These are phyloP conservation scores for Campoplex nolae DNA, from an alignment of 2,888 invertebrate species.

Conservation along the genomic window DNA sequence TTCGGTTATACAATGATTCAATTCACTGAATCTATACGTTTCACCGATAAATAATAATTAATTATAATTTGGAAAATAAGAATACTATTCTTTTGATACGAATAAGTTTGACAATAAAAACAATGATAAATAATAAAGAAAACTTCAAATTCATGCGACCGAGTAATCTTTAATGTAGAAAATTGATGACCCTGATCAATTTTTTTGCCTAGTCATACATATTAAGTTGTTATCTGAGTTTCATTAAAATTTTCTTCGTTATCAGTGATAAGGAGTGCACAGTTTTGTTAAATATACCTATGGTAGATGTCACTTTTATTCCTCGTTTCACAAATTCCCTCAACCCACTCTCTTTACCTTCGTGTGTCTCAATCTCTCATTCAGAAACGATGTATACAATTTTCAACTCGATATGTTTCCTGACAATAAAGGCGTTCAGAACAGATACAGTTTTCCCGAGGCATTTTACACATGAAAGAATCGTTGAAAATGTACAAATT, in stretches of 20 bases:
- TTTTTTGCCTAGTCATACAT: no score
- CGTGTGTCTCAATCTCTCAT: not conserved
- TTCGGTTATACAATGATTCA: conserved; percentile 72
- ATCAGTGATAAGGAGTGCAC: not conserved
- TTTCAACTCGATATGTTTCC: not conserved
- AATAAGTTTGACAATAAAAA: conserved; percentile 50
- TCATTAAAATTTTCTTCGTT: not conserved
- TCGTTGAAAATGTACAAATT: not conserved
- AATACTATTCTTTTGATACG: conserved; percentile 34
- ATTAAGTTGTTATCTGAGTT: no score
- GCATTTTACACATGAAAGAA: no score
- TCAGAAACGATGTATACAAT: not conserved
- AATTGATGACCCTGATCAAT: no score
- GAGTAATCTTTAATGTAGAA: not conserved
- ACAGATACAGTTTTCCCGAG: not conserved
- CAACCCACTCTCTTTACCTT: no score
- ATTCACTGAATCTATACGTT: not conserved
- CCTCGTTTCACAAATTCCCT: no score
- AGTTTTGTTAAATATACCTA: no score
- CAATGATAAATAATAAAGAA: not conserved
- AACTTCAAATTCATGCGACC: not conserved
- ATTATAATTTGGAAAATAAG: conserved; percentile 18
- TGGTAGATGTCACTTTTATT: no score
- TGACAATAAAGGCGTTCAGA: not conserved
- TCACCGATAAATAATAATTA: not conserved